These are phyloP conservation scores for Enoplosus armatus DNA, from an alignment of 2,797 vertebrate species.

Conservation along the genomic window DNA sequence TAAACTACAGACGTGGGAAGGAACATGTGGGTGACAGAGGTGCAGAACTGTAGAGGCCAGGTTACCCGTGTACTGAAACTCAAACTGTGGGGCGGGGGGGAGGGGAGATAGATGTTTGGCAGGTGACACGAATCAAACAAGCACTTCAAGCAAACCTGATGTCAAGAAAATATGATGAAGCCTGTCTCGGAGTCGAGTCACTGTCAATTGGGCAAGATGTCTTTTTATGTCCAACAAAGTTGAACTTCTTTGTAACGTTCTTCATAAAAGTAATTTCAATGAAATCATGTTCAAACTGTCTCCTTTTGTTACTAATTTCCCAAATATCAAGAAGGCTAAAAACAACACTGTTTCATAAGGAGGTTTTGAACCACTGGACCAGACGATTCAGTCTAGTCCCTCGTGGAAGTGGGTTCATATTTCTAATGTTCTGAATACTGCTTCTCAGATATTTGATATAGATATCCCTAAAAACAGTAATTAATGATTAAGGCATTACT, in stretches of 20 bases:
- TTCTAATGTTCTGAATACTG: not conserved
- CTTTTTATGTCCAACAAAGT: not conserved
- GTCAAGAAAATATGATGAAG: not conserved
- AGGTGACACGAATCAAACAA: not conserved
- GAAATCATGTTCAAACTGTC: not conserved
- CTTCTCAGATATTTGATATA: not conserved
- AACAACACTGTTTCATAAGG: no score
- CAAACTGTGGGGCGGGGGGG: not conserved
- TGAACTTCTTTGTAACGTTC: not conserved
- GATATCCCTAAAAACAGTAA: conserved; percentile 32
- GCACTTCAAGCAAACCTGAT: not conserved
- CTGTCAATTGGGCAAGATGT: no score
- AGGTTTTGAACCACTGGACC: not conserved
- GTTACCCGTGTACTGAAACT: not conserved
- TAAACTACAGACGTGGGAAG: not conserved
- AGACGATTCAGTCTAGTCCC: not conserved
- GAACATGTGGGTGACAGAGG: not conserved
- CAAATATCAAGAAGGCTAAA: not conserved
- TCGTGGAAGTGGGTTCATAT: not conserved
- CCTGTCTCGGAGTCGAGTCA: not conserved
- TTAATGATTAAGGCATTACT: conserved; percentile 52
- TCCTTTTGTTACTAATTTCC: not conserved
- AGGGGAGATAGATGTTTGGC: not conserved
- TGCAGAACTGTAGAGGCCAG: not conserved
- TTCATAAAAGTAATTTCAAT: not conserved